Base-by-base conservation (phyloP, 2,113 vertebrate species). In the Catharus minimus region DNA sequence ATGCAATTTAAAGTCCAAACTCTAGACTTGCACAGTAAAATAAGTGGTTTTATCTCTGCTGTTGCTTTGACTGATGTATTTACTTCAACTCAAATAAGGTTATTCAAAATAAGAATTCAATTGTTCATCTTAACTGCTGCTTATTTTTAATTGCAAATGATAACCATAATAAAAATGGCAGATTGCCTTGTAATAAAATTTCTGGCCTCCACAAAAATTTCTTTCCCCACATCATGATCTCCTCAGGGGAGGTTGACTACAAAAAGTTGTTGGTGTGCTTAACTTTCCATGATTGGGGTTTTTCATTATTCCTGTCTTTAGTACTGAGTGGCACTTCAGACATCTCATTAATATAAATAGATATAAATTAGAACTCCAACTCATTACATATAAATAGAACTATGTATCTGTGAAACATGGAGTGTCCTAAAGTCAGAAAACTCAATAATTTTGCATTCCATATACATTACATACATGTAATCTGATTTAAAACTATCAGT, bases 191-290 rank as follows among this genome's bases (percentile, higher is more conserved):
- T 85, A 44, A 81, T 61, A 92, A 86, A 85, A 76, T 11, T 33
- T 80, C 67, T 69, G 38, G 46, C 43, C 30, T 89, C 58, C 39
- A 56, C 22, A 58, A 76, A 19, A 17, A 15, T 75, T 94, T 96
- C 43, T 68, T 77, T 88, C 20, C 13, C 26, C 97, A 97, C 95
- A 96, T 96, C 82, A 97, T 97, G 76, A 94, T 80, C 13, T 98
- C 97, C 60, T 98, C 26, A 97, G 97, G 58, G 94, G 97, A 57
- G 98, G 95, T 0, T 96, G 89, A 95, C 41, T 95, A 73, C 30
- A 12, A 46, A 90, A 97, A 90, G 73, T 86, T 24, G 41, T 91
- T 66, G 62, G 57, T 1, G 64, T 90, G 2, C 86, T 87, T 12
- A 89, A 75, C 32, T 82, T 95, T 68, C 95, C 85, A 64, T 82